A percentile compares a stretch with the other conserved stretches of the same genome.
Evolutionary conservation across 2,113 vertebrate genomes (phyloP).

Genomic region (Barbus barbus): DNA sequence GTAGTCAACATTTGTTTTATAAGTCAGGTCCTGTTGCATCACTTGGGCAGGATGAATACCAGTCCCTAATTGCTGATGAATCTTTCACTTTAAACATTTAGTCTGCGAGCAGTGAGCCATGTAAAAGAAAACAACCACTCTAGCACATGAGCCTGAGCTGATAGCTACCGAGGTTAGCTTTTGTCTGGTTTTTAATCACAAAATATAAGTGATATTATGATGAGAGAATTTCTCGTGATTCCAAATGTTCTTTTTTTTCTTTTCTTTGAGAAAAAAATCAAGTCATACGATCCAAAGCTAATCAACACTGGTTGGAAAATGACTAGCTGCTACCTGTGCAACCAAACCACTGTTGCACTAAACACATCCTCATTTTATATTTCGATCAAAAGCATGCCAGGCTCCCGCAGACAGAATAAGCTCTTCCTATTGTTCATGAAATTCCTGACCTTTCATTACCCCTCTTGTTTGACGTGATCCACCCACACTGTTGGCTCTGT

Average conservation of each 20-base stretch:
- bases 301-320: constrained; percentile 8
- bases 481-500: not conserved
- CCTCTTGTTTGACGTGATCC: constrained; percentile 22
- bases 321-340: constrained; percentile 23
- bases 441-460: constrained; percentile 54
- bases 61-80: constrained; percentile 38
- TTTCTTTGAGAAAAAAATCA: not conserved
- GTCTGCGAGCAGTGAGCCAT: constrained; percentile 45
- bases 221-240: not conserved
- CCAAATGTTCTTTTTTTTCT: not conserved
- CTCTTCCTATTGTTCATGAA: constrained; percentile 53
- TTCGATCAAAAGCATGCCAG: constrained; percentile 22
- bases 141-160: constrained; percentile 7
- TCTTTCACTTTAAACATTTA: constrained; percentile 44
- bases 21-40: constrained; percentile 6
- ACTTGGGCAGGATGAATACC: not conserved
- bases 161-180: not conserved
- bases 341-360: constrained; percentile 41
- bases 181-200: not conserved
- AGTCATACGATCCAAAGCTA: constrained; percentile 13
- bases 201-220: not conserved
- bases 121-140: constrained; percentile 43
- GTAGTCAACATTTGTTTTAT: not conserved
- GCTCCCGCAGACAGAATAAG: constrained; percentile 47
- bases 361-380: constrained; percentile 44